phyloP scores from a whole-genome alignment of 2,113 vertebrate genomes.

The Aegypius monachus region DNA sequence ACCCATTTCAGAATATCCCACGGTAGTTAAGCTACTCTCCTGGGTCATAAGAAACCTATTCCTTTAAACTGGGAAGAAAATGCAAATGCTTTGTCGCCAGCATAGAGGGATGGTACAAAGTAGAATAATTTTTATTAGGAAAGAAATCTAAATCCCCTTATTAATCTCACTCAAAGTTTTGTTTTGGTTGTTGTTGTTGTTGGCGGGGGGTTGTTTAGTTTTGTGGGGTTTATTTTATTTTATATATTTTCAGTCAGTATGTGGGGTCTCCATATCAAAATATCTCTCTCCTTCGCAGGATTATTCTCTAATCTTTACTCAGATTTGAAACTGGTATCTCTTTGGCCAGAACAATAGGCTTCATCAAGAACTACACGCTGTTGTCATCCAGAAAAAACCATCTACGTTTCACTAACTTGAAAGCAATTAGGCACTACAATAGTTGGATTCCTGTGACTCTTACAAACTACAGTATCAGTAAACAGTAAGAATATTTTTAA shows the following conservation, averaged over 20 bases:
- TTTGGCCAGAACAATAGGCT: neutral
- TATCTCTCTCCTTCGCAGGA: neutral
- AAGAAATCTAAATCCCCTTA: neutral
- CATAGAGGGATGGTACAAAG: neutral
- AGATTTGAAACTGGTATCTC: neutral
- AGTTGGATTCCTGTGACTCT: neutral
- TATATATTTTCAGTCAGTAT: neutral
- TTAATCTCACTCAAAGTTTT: neutral
- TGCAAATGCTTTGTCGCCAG: neutral
- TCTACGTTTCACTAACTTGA: neutral
- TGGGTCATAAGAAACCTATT: neutral
- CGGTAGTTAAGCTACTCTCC: neutral
- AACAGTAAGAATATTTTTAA: neutral
- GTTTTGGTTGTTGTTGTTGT: too few relatives aligned
- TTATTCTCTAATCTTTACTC: neutral
- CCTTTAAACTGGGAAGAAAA: neutral
- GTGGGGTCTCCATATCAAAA: neutral
- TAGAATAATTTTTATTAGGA: neutral
- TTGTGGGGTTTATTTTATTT: neutral
- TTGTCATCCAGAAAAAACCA: neutral
- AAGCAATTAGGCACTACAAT: neutral
- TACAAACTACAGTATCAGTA: neutral
- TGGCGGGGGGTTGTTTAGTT: neutral
- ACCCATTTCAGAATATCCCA: neutral
- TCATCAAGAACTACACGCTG: neutral